Conservation (phyloP, 35 echinoderm and acorn worm species). For the Ptychodera flava region DNA sequence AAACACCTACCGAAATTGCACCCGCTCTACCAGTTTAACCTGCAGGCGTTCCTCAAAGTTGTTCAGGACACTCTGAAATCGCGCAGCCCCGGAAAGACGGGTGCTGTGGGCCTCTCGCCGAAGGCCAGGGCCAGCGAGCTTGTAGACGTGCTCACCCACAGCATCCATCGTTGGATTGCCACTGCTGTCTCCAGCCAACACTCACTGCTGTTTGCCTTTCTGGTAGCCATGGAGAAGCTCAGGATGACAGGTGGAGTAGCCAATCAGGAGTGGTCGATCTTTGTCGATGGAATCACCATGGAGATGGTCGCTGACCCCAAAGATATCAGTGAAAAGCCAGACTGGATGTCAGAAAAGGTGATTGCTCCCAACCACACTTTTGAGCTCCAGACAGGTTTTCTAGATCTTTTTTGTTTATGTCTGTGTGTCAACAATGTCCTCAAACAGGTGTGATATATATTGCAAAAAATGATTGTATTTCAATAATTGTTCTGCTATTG, state of each 20-base stretch:
- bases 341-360: conserved; percentile 79
- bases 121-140: conserved; percentile 77
- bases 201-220: conserved; percentile 64
- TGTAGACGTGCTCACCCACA: conserved; percentile 47
- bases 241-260: conserved; percentile 35
- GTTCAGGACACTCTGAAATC: conserved; percentile 36
- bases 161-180: conserved; percentile 40
- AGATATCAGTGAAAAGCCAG: conserved; percentile 13
- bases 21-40: conserved; percentile 68
- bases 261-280: conserved; percentile 55
- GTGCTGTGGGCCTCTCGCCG: conserved; percentile 46
- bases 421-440: no score
- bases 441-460: no score
- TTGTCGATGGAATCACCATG: conserved; percentile 51
- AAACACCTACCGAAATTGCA: conserved; percentile 46
- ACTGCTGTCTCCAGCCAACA: conserved; percentile 51
- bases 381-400: no score
- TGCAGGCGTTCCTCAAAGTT: conserved; percentile 36
- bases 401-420: no score
- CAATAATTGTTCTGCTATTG: no score
- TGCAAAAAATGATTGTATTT: no score
- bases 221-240: conserved; percentile 81
- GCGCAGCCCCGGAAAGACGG: conserved; percentile 41
- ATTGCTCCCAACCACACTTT: no score
- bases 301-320: not conserved